Evolutionary conservation across 2,113 vertebrate species (phyloP).

Genomic region (Capreolus pygargus): DNA sequence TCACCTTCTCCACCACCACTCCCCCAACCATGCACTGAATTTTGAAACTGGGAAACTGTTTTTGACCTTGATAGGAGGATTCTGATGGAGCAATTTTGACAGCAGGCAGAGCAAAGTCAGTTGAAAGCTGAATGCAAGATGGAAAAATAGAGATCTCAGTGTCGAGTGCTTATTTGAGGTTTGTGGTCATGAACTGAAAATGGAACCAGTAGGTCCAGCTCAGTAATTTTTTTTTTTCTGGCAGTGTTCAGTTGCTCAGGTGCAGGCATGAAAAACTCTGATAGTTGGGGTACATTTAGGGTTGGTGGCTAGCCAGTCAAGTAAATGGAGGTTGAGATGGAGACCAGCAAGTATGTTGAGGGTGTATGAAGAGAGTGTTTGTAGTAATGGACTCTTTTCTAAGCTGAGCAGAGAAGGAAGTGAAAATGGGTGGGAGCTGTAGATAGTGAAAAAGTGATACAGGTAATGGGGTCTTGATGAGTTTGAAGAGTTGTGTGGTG

Average conservation of each 20-base stretch:
- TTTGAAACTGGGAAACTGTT: background rate
- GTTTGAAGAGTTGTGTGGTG: background rate
- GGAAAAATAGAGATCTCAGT: background rate
- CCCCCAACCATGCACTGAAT: background rate
- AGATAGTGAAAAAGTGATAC: background rate
- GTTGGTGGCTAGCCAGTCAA: background rate
- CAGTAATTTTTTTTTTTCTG: background rate
- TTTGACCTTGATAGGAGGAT: background rate
- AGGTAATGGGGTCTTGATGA: background rate
- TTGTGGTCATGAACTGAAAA: conserved; percentile 29
- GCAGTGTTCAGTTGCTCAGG: background rate
- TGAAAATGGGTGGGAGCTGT: background rate
- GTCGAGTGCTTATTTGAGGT: background rate
- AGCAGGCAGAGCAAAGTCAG: background rate
- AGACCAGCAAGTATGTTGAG: background rate
- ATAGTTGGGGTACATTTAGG: background rate
- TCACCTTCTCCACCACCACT: background rate
- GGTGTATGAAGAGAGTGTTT: background rate
- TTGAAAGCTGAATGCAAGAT: background rate
- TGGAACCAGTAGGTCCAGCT: background rate
- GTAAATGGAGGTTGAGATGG: background rate
- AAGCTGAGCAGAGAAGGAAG: background rate
- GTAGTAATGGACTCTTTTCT: background rate
- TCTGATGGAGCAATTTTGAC: background rate
- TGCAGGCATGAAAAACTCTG: background rate